A percentile compares a stretch with the other conserved stretches of the same genome.
Conservation (phyloP, 2,113 vertebrate species). For the Platichthys flesus region DNA sequence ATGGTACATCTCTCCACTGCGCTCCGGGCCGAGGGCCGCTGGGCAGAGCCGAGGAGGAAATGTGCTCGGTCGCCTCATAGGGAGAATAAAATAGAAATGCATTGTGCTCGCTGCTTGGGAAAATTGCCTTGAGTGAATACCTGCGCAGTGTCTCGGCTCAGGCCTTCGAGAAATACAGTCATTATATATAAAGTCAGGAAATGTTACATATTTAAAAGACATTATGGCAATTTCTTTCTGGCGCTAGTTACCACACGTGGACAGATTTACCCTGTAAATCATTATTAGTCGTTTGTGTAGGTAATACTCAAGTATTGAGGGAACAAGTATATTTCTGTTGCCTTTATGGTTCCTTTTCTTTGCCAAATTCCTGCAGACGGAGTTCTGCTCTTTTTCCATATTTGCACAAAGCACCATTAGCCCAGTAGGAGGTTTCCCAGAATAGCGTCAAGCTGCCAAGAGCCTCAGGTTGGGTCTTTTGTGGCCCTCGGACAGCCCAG, state of each 20-base stretch:
- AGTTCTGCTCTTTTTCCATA: slow-evolving; percentile 3
- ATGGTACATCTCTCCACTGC: slow-evolving; percentile 48
- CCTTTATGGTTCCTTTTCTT: not conserved
- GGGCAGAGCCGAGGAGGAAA: slow-evolving; percentile 51
- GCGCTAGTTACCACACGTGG: not conserved
- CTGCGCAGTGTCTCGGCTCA: slow-evolving; percentile 13
- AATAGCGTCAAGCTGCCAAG: slow-evolving; percentile 52
- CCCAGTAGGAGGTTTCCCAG: slow-evolving; percentile 41
- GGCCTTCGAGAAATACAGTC: slow-evolving; percentile 22
- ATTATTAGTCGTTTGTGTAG: not conserved
- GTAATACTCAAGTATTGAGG: slow-evolving; percentile 12
- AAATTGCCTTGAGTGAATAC: slow-evolving; percentile 57
- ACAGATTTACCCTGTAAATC: not conserved
- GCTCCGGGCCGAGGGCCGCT: slow-evolving; percentile 38
- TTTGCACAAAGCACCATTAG: slow-evolving; percentile 34
- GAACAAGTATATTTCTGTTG: not conserved
- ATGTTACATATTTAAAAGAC: slow-evolving; percentile 41
- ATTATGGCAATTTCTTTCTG: not conserved
- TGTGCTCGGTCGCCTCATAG: slow-evolving; percentile 61
- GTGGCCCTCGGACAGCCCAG: slow-evolving; percentile 69
- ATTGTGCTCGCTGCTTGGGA: slow-evolving; percentile 58
- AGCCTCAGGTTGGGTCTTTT: slow-evolving; percentile 62
- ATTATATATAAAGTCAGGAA: slow-evolving; percentile 34
- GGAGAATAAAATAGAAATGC: slow-evolving; percentile 62
- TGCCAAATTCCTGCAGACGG: not conserved